Conservation (phyloP, 2,797 vertebrate genomes). For the Pipistrellus pygmaeus region DNA sequence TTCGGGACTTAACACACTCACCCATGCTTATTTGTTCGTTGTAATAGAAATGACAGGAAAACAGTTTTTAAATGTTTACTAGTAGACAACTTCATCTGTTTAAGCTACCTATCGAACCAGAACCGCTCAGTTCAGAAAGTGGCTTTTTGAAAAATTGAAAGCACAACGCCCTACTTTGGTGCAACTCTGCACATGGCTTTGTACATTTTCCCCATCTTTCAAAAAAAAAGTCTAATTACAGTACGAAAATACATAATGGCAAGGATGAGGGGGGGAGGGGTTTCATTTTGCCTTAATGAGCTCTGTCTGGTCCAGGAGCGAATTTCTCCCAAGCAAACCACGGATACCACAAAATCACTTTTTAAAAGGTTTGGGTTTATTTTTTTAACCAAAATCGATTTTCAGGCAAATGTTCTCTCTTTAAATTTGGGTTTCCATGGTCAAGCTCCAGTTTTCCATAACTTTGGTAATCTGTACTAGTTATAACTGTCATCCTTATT, state of each 20-base stretch:
- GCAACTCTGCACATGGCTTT: neutral
- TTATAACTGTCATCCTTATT: neutral
- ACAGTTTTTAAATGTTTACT: neutral
- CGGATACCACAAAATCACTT: conserved; percentile 63
- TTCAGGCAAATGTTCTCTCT: conserved; percentile 50
- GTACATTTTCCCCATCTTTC: neutral
- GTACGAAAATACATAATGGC: conserved; percentile 42
- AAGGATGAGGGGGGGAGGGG: neutral
- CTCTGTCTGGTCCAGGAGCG: conserved; percentile 1
- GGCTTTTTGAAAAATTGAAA: conserved; percentile 14
- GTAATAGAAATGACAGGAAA: conserved; percentile 32
- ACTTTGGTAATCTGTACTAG: conserved; percentile 18
- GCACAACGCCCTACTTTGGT: neutral
- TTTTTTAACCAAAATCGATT: conserved; percentile 74
- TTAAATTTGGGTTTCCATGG: conserved; percentile 8
- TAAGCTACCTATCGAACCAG: neutral
- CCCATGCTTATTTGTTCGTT: neutral
- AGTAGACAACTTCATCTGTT: conserved; percentile 17
- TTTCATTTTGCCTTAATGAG: conserved; percentile 73
- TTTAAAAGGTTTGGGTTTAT: conserved; percentile 52
- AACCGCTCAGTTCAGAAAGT: conserved; percentile 1
- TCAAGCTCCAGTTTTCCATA: conserved; percentile 4
- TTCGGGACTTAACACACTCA: neutral
- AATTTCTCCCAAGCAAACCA: conserved; percentile 64
- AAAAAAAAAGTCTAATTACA: conserved; percentile 51